phyloP scores from a whole-genome alignment of 2,113 vertebrate genomes.

The Paratilapia polleni region DNA sequence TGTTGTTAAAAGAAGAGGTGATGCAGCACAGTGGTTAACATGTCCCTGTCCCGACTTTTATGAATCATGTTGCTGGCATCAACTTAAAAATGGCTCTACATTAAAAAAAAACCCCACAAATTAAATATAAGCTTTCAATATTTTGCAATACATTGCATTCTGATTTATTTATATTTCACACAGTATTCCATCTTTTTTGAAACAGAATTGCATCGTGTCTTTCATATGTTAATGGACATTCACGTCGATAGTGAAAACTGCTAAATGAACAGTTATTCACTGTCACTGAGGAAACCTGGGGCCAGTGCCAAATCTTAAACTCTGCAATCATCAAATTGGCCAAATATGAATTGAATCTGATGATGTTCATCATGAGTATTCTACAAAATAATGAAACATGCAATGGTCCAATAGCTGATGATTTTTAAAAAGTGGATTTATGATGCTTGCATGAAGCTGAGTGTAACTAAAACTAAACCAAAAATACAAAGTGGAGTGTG shows the following conservation, averaged over 20 bases:
- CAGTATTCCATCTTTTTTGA: accelerated
- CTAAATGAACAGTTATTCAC: background rate
- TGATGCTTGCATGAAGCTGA: background rate
- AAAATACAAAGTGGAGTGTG: background rate
- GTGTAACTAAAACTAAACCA: background rate
- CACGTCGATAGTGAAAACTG: background rate
- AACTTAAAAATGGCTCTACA: background rate
- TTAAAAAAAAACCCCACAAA: no score
- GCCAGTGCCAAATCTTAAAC: background rate
- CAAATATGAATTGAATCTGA: background rate
- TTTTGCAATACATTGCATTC: background rate
- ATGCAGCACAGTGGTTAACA: background rate
- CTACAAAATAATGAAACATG: accelerated
- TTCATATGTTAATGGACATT: background rate
- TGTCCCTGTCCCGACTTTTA: background rate
- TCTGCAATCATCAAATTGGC: background rate
- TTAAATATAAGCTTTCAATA: background rate
- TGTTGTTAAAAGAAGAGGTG: background rate
- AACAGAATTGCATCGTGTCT: background rate
- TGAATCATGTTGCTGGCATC: background rate
- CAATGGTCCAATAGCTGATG: background rate
- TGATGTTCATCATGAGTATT: background rate
- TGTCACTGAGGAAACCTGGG: accelerated
- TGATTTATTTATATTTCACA: background rate
- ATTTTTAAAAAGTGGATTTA: no score